phyloP scores from a whole-genome alignment of 1,140 invertebrate genomes.

The Eupristina koningsbergeri region DNA sequence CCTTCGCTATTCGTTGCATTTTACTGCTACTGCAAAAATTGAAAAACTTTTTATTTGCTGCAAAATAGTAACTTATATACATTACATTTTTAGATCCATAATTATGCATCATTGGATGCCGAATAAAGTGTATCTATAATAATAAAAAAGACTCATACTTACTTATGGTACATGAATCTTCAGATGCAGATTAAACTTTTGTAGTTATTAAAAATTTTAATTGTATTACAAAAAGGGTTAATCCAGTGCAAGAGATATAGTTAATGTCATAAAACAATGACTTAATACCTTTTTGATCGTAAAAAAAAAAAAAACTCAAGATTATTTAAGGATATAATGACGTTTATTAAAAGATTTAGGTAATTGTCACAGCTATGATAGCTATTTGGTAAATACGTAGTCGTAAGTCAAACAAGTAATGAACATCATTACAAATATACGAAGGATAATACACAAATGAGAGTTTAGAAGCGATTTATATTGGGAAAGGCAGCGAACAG shows the following conservation, averaged over 20 bases:
- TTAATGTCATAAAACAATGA: not conserved
- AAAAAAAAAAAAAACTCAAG: conserved; percentile 16
- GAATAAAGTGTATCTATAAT: not conserved
- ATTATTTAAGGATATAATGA: conserved; percentile 37
- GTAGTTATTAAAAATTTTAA: not conserved
- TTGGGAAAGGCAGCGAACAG: conserved; percentile 71
- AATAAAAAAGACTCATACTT: conserved; percentile 16
- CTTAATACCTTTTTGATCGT: conserved; percentile 23
- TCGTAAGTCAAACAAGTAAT: conserved; percentile 41
- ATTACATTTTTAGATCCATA: conserved; percentile 48
- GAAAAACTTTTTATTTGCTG: not conserved
- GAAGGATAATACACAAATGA: conserved; percentile 32
- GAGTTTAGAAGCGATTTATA: conserved; percentile 66
- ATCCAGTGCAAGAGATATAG: not conserved
- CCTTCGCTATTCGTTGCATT: conserved; percentile 20
- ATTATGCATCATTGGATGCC: not conserved
- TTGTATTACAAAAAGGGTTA: not conserved
- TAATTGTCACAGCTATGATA: conserved; percentile 46
- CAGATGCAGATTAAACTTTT: conserved; percentile 12
- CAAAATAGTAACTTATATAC: conserved; percentile 26
- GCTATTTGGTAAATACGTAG: conserved; percentile 46
- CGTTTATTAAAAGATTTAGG: conserved; percentile 49
- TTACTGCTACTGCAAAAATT: conserved; percentile 42
- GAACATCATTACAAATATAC: conserved; percentile 42
- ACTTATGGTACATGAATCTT: conserved; percentile 2